Conservation (phyloP, 2,888 invertebrate species). For the Eupithecia dodoneata region DNA sequence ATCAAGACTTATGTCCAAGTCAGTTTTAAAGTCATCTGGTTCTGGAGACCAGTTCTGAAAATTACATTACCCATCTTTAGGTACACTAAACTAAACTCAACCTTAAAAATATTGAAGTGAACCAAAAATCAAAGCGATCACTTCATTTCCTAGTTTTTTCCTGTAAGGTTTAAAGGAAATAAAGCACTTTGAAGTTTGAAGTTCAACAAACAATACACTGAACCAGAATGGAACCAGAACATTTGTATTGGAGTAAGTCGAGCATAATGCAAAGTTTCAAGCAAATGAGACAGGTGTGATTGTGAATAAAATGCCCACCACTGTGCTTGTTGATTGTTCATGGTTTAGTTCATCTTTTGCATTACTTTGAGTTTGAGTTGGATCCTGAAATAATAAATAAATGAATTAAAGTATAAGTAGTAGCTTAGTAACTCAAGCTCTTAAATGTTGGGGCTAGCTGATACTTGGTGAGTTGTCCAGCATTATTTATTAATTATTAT, state of each 20-base stretch:
- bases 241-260: neutral
- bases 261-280: neutral
- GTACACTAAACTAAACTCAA: neutral
- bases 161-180: too few relatives aligned
- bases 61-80: neutral
- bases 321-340: conserved; percentile 19
- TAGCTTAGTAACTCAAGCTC: neutral
- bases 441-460: too few relatives aligned
- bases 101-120: too few relatives aligned
- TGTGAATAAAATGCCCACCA: conserved; percentile 6
- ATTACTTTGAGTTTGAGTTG: conserved; percentile 19
- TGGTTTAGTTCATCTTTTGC: conserved; percentile 17
- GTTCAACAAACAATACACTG: neutral
- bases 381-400: conserved; percentile 20
- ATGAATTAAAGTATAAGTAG: neutral
- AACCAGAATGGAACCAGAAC: neutral
- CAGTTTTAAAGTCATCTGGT: conserved; percentile 55
- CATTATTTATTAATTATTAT: neutral
- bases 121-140: too few relatives aligned
- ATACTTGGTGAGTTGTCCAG: neutral
- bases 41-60: conserved; percentile 66
- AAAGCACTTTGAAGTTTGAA: too few relatives aligned
- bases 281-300: neutral
- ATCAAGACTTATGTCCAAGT: conserved; percentile 55
- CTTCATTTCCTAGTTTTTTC: too few relatives aligned